Conservation (phyloP, 2,797 vertebrate species). For the Hyperoplus lanceolatus region DNA sequence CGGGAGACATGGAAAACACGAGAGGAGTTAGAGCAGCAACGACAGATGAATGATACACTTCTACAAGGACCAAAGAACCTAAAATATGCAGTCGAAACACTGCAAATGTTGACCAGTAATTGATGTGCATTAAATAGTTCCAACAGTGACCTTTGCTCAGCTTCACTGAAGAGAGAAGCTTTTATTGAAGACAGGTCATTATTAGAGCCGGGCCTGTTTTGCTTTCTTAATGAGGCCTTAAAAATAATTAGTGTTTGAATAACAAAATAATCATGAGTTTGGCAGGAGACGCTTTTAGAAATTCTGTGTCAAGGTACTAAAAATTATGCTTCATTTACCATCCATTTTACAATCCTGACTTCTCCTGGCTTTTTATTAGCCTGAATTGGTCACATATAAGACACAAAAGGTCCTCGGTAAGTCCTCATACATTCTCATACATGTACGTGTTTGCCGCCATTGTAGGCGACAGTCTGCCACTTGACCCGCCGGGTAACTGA, state of each 20-base stretch:
- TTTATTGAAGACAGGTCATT: conserved; percentile 31
- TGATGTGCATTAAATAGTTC: conserved; percentile 29
- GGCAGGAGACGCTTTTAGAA: conserved; percentile 23
- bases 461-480: conserved; percentile 4
- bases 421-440: not conserved
- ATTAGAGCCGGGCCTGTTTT: conserved; percentile 15
- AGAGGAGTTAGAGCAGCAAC: conserved; percentile 28
- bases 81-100: conserved; percentile 8
- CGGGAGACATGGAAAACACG: conserved; percentile 45
- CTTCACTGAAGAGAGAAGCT: conserved; percentile 10
- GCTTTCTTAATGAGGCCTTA: conserved; percentile 50
- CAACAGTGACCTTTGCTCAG: conserved; percentile 10
- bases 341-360: conserved; percentile 2
- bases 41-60: conserved; percentile 41
- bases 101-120: conserved; percentile 15
- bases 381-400: not conserved
- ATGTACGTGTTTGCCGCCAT: not conserved
- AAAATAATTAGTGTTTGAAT: conserved; percentile 31
- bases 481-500: conserved; percentile 9
- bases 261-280: conserved; percentile 36
- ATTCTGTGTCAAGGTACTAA: conserved; percentile 13
- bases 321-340: conserved; percentile 15
- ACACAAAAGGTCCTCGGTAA: too few species aligned
- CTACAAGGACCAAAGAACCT: conserved; percentile 19
- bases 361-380: not conserved